Conservation (phyloP, 2,888 invertebrate genomes). For the Drosophila bunnanda region DNA sequence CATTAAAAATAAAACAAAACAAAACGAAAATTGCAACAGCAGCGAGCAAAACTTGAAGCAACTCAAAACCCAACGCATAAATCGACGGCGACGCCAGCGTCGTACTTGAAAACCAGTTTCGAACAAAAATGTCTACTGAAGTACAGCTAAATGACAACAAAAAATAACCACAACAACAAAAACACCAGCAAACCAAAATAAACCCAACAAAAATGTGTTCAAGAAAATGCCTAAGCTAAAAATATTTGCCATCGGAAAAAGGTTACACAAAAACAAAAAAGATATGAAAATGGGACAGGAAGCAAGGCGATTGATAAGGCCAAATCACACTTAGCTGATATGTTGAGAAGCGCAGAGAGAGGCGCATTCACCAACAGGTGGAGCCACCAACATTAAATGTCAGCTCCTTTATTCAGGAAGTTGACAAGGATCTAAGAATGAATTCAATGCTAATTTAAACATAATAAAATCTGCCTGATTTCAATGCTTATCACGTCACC, state of each 20-base stretch:
- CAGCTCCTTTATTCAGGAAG: neutral
- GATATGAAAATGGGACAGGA: constrained; percentile 41
- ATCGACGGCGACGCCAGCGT: constrained; percentile 57
- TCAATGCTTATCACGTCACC: constrained; percentile 6
- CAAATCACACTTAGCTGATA: constrained; percentile 6
- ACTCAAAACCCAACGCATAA: constrained; percentile 68
- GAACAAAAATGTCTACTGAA: constrained; percentile 63
- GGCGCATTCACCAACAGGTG: constrained; percentile 21
- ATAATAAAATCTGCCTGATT: neutral
- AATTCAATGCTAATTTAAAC: neutral
- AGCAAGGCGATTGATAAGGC: constrained; percentile 43
- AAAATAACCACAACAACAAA: constrained; percentile 51
- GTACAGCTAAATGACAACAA: constrained; percentile 73
- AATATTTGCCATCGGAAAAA: constrained; percentile 33
- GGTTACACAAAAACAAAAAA: constrained; percentile 21
- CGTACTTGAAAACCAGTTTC: constrained; percentile 78
- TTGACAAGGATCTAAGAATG: neutral
- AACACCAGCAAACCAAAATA: constrained; percentile 25
- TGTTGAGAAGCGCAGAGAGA: constrained; percentile 41
- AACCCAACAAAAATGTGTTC: constrained; percentile 42
- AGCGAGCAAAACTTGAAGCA: constrained; percentile 35
- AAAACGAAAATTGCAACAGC: constrained; percentile 75
- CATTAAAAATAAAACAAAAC: constrained; percentile 78
- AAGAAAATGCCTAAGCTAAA: constrained; percentile 20
- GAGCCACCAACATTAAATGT: constrained; percentile 4